These are phyloP conservation scores for Dryas iulia DNA, from an alignment of 1,140 invertebrate species.

Conservation along the genomic window DNA sequence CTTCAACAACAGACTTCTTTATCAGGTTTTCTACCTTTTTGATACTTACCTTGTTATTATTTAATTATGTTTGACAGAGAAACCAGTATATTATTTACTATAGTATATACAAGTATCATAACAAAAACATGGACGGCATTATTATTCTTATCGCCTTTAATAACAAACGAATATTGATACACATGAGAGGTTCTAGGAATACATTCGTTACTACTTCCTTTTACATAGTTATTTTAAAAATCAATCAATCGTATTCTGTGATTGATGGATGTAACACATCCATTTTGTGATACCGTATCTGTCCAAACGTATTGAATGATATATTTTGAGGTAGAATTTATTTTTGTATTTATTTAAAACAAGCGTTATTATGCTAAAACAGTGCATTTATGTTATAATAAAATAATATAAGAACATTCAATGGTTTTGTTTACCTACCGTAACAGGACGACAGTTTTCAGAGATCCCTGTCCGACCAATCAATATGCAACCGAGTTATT, in stretches of 20 bases:
- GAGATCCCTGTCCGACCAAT: conserved; percentile 60
- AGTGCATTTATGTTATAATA: background rate
- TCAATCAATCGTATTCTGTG: background rate
- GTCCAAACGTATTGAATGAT: background rate
- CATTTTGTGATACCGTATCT: background rate
- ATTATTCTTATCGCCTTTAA: background rate
- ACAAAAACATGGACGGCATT: background rate
- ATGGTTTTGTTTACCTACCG: conserved; percentile 52
- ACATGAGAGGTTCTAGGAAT: background rate
- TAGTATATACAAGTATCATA: too few relatives aligned
- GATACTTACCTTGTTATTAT: too few relatives aligned
- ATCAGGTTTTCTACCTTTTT: too few relatives aligned
- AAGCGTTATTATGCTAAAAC: background rate
- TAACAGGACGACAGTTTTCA: conserved; percentile 50
- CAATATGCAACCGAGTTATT: conserved; percentile 73
- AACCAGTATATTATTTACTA: too few relatives aligned
- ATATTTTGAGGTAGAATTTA: background rate
- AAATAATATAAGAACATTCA: background rate
- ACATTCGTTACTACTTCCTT: background rate
- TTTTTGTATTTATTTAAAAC: background rate
- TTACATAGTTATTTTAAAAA: background rate
- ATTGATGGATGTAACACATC: background rate
- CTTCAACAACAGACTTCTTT: background rate
- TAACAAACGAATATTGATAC: background rate
- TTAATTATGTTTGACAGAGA: too few relatives aligned